Conservation (phyloP, 2,113 vertebrate genomes). For the Protobothrops flavoviridis region DNA sequence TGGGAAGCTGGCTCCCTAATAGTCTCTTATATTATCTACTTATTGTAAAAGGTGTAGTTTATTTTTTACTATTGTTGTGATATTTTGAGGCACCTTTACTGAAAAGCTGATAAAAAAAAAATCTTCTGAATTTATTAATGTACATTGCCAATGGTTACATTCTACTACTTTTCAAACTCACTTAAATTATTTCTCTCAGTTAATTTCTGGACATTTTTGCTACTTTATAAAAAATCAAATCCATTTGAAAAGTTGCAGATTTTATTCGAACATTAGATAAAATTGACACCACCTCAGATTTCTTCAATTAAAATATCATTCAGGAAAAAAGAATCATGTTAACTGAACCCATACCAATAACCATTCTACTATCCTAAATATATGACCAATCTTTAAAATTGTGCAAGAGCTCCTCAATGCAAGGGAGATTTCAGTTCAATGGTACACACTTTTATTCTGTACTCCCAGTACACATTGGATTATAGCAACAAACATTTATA, state of each 20-base stretch:
- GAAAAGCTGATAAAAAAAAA: conserved; percentile 58
- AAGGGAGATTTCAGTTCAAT: neutral
- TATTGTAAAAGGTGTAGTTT: conserved; percentile 83
- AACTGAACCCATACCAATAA: neutral
- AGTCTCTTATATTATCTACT: conserved; percentile 71
- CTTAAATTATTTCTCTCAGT: conserved; percentile 61
- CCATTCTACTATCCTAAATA: neutral
- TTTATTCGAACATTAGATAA: neutral
- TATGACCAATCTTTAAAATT: neutral
- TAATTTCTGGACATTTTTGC: neutral
- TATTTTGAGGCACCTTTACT: conserved; percentile 72
- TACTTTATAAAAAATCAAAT: neutral
- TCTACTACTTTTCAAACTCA: conserved; percentile 26
- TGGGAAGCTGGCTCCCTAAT: conserved; percentile 98
- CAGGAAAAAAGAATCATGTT: neutral
- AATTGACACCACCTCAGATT: neutral
- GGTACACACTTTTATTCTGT: neutral
- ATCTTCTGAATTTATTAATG: conserved; percentile 31
- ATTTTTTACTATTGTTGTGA: conserved; percentile 92
- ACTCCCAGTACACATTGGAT: neutral
- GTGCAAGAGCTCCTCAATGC: neutral
- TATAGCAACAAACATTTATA: neutral
- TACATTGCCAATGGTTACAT: conserved; percentile 46
- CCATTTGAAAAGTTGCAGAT: neutral
- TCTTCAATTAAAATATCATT: neutral